These are phyloP conservation scores for Luffia ferchaultella DNA, from an alignment of 2,888 invertebrate species.

Conservation along the genomic window DNA sequence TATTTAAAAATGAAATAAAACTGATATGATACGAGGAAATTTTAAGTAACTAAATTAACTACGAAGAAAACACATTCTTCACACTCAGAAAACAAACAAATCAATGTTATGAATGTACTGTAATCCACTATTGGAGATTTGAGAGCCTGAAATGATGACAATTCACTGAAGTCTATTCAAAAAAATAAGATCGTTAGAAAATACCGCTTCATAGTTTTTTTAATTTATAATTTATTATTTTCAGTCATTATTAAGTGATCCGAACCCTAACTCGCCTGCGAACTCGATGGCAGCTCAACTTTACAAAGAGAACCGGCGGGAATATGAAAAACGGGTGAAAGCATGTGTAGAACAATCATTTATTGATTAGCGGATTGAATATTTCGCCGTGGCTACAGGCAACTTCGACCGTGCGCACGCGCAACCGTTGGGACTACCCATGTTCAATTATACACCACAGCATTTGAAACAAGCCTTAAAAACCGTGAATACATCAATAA, in stretches of 20 bases:
- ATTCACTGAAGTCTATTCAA: too few relatives aligned
- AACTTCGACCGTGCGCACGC: background rate
- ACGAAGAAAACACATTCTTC: too few relatives aligned
- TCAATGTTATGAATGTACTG: too few relatives aligned
- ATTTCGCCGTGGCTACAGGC: slow-evolving; percentile 19
- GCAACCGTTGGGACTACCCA: slow-evolving; percentile 8
- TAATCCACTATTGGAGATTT: too few relatives aligned
- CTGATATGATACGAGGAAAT: too few relatives aligned
- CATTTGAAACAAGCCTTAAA: background rate
- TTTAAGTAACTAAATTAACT: too few relatives aligned
- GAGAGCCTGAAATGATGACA: too few relatives aligned
- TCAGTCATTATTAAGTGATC: slow-evolving; percentile 98
- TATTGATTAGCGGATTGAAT: slow-evolving; percentile 78
- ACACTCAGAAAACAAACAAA: too few relatives aligned
- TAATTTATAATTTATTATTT: slow-evolving; percentile 46
- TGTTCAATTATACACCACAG: background rate
- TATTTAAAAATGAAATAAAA: too few relatives aligned
- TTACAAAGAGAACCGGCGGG: slow-evolving; percentile 98
- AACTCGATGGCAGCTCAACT: slow-evolving; percentile 99
- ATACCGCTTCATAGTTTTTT: too few relatives aligned
- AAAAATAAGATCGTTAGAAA: too few relatives aligned
- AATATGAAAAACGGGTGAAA: slow-evolving; percentile 99
- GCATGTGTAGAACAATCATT: slow-evolving; percentile 99
- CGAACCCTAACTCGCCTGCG: slow-evolving; percentile 99
- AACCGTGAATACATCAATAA: background rate